Evolutionary conservation across 2,113 vertebrate species (phyloP).

Genomic region (Speoplatyrhinus poulsoni): DNA sequence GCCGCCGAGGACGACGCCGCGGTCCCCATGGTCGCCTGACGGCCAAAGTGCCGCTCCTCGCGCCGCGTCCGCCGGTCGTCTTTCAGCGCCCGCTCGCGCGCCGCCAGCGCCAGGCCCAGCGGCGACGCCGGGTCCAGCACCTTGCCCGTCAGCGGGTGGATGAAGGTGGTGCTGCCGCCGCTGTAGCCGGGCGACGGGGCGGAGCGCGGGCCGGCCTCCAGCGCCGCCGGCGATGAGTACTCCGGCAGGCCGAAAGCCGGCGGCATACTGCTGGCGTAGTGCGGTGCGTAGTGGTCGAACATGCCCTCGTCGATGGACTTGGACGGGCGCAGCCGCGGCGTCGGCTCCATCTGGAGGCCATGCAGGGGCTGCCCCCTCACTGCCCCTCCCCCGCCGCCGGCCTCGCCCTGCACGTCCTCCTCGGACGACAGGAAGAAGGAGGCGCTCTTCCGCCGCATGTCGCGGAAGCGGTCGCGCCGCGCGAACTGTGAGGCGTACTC

Average conservation of each 20-base stretch:
- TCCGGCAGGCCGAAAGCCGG: conserved; percentile 79
- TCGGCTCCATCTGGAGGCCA: conserved; percentile 67
- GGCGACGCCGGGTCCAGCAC: conserved; percentile 88
- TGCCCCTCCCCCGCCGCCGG: conserved; percentile 46
- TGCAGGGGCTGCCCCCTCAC: conserved; percentile 64
- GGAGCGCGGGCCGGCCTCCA: conserved; percentile 73
- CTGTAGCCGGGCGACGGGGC: conserved; percentile 65
- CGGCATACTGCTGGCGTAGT: conserved; percentile 81
- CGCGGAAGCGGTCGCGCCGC: conserved; percentile 83
- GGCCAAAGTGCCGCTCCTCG: conserved; percentile 78
- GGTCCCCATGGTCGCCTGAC: conserved; percentile 62
- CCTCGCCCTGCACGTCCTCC: conserved; percentile 74
- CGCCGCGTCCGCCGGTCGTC: conserved; percentile 79
- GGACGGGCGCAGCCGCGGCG: conserved; percentile 83
- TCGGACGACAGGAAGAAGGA: conserved; percentile 90
- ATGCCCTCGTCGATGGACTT: conserved; percentile 93
- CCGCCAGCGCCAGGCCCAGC: conserved; percentile 86
- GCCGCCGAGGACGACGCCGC: conserved; percentile 5
- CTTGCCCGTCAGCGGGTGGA: conserved; percentile 91
- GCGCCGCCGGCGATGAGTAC: conserved; percentile 73
- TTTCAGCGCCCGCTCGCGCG: conserved; percentile 86
- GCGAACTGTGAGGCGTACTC: conserved; percentile 84
- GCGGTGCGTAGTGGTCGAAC: conserved; percentile 83
- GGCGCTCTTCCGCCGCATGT: conserved; percentile 86
- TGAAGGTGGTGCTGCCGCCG: conserved; percentile 78